These are phyloP conservation scores for Drosophila santomea DNA, from an alignment of 1,140 invertebrate species.

Conservation along the genomic window DNA sequence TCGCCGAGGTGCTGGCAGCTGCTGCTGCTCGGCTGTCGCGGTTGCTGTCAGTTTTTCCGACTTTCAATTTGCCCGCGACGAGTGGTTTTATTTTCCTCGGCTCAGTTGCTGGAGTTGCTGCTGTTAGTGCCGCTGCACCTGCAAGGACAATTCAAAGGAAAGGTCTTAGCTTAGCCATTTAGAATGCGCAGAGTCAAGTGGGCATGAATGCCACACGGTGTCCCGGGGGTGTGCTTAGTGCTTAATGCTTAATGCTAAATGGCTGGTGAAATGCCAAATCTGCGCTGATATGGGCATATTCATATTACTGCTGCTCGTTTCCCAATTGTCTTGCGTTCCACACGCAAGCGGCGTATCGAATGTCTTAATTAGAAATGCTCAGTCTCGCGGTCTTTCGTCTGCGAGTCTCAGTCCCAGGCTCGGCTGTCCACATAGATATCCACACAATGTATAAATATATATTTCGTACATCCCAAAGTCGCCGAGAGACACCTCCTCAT, in stretches of 20 bases:
- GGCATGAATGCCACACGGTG: slow-evolving; percentile 58
- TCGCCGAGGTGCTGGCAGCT: slow-evolving; percentile 24
- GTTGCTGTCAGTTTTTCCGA: slow-evolving; percentile 48
- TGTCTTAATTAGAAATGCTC: slow-evolving; percentile 83
- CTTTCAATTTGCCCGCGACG: slow-evolving; percentile 45
- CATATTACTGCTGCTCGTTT: slow-evolving; percentile 54
- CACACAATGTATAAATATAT: slow-evolving; percentile 29
- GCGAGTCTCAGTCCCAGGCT: slow-evolving; percentile 23
- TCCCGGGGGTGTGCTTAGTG: slow-evolving; percentile 58
- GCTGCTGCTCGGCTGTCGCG: slow-evolving; percentile 14
- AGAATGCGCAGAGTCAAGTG: slow-evolving; percentile 16
- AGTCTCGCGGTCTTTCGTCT: slow-evolving; percentile 4
- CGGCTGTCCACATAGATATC: slow-evolving; percentile 37
- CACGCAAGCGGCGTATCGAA: slow-evolving; percentile 80
- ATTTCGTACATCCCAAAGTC: slow-evolving; percentile 12
- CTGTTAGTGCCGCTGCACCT: slow-evolving; percentile 60
- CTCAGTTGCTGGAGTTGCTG: slow-evolving; percentile 49
- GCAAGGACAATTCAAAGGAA: slow-evolving; percentile 28
- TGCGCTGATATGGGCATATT: slow-evolving; percentile 51
- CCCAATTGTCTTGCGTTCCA: slow-evolving; percentile 75
- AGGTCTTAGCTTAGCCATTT: slow-evolving; percentile 26
- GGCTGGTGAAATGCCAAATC: slow-evolving; percentile 63
- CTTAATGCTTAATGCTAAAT: slow-evolving; percentile 53
- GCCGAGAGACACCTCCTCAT: slow-evolving; percentile 47
- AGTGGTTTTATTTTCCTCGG: slow-evolving; percentile 35